These are phyloP conservation scores for Platichthys stellatus DNA, from an alignment of 2,113 vertebrate genomes.

Conservation along the genomic window DNA sequence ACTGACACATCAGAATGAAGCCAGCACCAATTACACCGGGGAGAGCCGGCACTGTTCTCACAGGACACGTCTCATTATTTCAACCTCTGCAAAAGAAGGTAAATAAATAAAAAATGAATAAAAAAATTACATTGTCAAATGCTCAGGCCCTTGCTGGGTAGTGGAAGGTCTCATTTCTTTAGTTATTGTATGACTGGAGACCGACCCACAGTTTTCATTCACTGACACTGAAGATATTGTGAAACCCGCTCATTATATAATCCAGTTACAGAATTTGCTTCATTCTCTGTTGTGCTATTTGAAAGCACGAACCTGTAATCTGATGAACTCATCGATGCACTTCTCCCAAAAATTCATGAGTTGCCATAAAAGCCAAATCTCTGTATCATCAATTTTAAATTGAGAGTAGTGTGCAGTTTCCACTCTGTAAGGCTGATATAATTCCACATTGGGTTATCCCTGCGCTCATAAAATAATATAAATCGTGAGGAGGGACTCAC, in stretches of 20 bases:
- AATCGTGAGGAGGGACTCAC: background rate
- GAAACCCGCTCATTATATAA: background rate
- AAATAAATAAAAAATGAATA: conserved; percentile 54
- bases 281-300: conserved; percentile 7
- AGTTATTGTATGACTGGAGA: too few species aligned
- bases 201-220: conserved; percentile 2
- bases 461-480: background rate
- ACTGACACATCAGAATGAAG: conserved; percentile 66
- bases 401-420: background rate
- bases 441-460: background rate
- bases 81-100: conserved; percentile 19
- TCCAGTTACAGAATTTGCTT: background rate
- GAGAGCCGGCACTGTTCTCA: conserved; percentile 55
- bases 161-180: conserved; percentile 36
- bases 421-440: background rate
- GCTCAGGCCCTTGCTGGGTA: conserved; percentile 52
- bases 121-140: conserved; percentile 46
- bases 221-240: background rate
- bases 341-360: too few species aligned
- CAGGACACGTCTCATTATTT: conserved; percentile 67
- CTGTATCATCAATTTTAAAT: background rate
- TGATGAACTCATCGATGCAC: too few species aligned
- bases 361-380: too few species aligned
- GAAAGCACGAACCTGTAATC: background rate
- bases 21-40: conserved; percentile 68